Evolutionary conservation across 2,113 vertebrate species (phyloP).

Genomic region (Rhineura floridana): DNA sequence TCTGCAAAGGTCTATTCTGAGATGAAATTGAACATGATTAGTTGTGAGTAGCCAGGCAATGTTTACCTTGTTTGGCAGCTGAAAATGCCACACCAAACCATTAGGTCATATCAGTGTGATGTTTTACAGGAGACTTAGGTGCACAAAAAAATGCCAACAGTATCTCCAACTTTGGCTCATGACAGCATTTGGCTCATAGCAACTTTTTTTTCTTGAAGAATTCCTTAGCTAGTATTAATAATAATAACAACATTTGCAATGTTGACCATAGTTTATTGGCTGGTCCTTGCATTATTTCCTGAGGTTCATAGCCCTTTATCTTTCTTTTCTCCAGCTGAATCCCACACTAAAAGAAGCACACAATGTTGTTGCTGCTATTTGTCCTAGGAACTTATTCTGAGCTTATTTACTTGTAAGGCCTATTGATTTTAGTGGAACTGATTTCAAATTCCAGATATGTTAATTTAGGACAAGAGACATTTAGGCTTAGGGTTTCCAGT

Average conservation of each 20-base stretch:
- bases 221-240: background rate
- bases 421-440: too few species aligned
- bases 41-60: constrained; percentile 51
- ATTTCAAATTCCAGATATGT: too few species aligned
- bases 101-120: background rate
- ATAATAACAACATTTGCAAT: background rate
- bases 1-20: constrained; percentile 54
- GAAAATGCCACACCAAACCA: constrained; percentile 51
- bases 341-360: background rate
- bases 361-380: background rate
- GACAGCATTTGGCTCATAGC: too few species aligned
- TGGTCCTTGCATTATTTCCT: background rate
- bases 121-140: background rate
- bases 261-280: background rate
- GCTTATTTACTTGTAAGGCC: background rate
- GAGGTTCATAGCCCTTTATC: background rate
- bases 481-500: too few species aligned
- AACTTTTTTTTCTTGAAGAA: background rate
- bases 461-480: too few species aligned
- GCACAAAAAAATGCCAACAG: background rate
- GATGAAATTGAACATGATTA: constrained; percentile 56
- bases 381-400: background rate
- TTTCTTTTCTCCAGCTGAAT: background rate
- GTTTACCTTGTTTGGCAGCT: constrained; percentile 49
- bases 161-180: background rate